Base-by-base conservation (phyloP, 2,888 invertebrate genomes). In the Kryphioiulus occultus region DNA sequence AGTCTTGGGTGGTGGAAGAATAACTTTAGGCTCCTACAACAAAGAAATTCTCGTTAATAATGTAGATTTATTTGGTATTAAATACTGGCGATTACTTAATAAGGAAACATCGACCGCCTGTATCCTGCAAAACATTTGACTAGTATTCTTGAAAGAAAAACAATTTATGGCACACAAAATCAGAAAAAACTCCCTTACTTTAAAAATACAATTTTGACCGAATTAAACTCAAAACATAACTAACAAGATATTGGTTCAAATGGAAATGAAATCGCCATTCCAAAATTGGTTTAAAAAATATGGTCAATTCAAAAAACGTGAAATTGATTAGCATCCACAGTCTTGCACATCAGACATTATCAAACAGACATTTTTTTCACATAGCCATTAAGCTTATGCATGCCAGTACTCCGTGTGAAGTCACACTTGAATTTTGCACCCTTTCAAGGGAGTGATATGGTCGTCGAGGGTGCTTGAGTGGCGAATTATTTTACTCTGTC, bases 401-500 rank as follows among this genome's bases (percentile, higher is more conserved):
- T 53, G 53, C 19, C 53, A 53, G 53, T n/a, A 53, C 19, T 53
- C 53, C 44, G 17, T n/a, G 12, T 53, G 53, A 17, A 53, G n/a
- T n/a, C 17, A 4, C 53, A n/a, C n/a, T 53, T 53, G 1, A 53
- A 53, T 0, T 17, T 53, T 10, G 53, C 53, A 53, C 9, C 39
- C 9, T 30, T 78, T 68, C 68, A 12, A 78, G 78, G 78, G 15
- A 15, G 15, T 68, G 22, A 78, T 15, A 68, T 15, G 22, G 22
- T 78, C 78, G 78, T 30, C 78, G 30, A 85, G 26, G 39, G 85
- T 42, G 39, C 85, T 26, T 26, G 44, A 15, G 85, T 44, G 39
- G 22, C 39, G 85, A 39, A 85, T 44, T 39, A 85, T 85, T 44
- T 85, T 84, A 42, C 26, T 39, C 26, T 39, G 39, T 85, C 22